phyloP scores from a whole-genome alignment of 2,888 invertebrate genomes.

The Andrena fulva region DNA sequence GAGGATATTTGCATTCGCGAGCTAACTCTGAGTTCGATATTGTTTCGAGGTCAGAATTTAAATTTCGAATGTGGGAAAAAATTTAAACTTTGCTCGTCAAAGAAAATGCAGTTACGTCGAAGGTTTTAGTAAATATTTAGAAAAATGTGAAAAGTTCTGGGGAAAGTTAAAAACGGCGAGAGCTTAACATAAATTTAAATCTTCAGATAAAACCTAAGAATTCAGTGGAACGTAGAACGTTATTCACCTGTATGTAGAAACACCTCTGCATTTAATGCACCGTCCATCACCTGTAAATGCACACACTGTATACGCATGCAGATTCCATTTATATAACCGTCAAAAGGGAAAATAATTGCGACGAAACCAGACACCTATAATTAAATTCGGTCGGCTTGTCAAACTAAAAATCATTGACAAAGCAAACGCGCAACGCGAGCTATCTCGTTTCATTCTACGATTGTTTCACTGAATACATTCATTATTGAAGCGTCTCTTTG shows the following conservation, averaged over 20 bases:
- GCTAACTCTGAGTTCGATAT: conserved; percentile 18
- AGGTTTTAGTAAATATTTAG: background rate
- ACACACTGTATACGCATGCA: background rate
- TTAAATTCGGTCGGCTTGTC: too few relatives aligned
- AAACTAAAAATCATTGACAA: too few relatives aligned
- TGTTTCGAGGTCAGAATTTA: conserved; percentile 34
- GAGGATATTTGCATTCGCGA: conserved; percentile 22
- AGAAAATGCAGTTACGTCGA: background rate
- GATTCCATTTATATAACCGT: background rate
- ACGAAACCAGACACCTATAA: background rate
- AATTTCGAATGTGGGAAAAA: conserved; percentile 16
- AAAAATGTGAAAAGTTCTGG: background rate
- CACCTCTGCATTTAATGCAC: too few relatives aligned
- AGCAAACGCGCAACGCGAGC: too few relatives aligned
- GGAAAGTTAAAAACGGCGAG: background rate
- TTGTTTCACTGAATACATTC: background rate
- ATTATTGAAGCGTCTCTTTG: background rate
- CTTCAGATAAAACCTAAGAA: background rate
- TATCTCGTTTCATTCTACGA: background rate
- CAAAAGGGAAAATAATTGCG: background rate
- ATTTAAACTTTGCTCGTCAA: conserved; percentile 12
- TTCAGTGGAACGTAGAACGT: background rate
- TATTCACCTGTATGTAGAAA: too few relatives aligned
- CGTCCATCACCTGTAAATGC: background rate
- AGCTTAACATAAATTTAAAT: background rate